Conservation (phyloP, 2,113 vertebrate genomes). For the Rhegmatorhina hoffmannsi region DNA sequence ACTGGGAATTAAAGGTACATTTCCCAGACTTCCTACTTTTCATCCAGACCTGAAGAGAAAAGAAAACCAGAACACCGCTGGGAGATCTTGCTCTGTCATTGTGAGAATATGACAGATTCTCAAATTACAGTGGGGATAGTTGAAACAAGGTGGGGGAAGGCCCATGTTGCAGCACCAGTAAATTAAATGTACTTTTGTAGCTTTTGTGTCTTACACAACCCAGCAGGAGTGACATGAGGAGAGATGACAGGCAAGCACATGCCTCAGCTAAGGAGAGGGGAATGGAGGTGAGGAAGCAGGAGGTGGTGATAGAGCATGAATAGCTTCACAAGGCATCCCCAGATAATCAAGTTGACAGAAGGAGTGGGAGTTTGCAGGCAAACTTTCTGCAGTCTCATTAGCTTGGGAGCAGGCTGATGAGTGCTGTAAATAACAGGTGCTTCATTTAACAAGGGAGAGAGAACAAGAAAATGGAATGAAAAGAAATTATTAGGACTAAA, state of each 20-base stretch:
- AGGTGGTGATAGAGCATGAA: conserved; percentile 53
- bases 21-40: not conserved
- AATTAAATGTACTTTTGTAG: conserved; percentile 39
- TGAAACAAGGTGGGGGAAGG: not conserved
- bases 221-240: not conserved
- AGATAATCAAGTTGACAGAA: conserved; percentile 61
- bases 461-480: not conserved
- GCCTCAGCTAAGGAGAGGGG: conserved; percentile 27
- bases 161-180: not conserved
- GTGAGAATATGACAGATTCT: not conserved
- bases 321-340: conserved; percentile 47
- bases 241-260: conserved; percentile 40
- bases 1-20: not conserved
- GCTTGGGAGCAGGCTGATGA: conserved; percentile 39
- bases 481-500: not conserved
- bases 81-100: not conserved
- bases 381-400: conserved; percentile 61
- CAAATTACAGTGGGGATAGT: not conserved
- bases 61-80: not conserved
- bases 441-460: conserved; percentile 17
- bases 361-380: conserved; percentile 61
- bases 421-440: conserved; percentile 54
- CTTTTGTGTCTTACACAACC: conserved; percentile 19
- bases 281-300: conserved; percentile 62
- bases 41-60: not conserved